These are phyloP conservation scores for Acleris emargana DNA, from an alignment of 2,888 invertebrate species.

Conservation along the genomic window DNA sequence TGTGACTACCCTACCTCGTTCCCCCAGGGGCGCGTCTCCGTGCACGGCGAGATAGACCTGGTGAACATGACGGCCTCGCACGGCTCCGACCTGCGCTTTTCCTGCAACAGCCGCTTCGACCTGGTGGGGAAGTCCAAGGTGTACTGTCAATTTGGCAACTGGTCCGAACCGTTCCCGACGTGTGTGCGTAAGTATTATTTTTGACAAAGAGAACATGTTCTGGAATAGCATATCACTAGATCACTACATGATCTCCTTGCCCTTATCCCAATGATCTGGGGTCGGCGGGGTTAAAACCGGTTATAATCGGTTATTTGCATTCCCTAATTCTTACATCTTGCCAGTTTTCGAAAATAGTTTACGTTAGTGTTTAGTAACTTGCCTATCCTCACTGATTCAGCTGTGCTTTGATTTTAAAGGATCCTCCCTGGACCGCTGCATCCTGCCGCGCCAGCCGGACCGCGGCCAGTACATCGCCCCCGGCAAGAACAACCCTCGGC, in stretches of 20 bases:
- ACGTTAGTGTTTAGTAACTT: too few relatives aligned
- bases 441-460: neutral
- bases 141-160: slow-evolving; percentile 3
- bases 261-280: too few relatives aligned
- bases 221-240: too few relatives aligned
- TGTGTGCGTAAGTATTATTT: slow-evolving; percentile 1
- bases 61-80: slow-evolving; percentile 3
- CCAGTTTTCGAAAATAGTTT: too few relatives aligned
- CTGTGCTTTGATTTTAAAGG: neutral
- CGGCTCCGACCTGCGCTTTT: slow-evolving; percentile 9
- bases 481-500: neutral
- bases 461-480: slow-evolving; percentile 1
- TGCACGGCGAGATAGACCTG: slow-evolving; percentile 1
- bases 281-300: too few relatives aligned
- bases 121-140: slow-evolving; percentile 4
- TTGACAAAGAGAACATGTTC: too few relatives aligned
- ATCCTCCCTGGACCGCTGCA: neutral
- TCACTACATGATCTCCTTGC: too few relatives aligned
- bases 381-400: too few relatives aligned
- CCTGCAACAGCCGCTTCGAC: neutral
- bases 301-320: too few relatives aligned
- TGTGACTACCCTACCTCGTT: neutral
- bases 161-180: slow-evolving; percentile 4
- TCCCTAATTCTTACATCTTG: too few relatives aligned
- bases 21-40: neutral